Evolutionary conservation across 2,888 invertebrate species (phyloP).

Genomic region (Idaea straminata): DNA sequence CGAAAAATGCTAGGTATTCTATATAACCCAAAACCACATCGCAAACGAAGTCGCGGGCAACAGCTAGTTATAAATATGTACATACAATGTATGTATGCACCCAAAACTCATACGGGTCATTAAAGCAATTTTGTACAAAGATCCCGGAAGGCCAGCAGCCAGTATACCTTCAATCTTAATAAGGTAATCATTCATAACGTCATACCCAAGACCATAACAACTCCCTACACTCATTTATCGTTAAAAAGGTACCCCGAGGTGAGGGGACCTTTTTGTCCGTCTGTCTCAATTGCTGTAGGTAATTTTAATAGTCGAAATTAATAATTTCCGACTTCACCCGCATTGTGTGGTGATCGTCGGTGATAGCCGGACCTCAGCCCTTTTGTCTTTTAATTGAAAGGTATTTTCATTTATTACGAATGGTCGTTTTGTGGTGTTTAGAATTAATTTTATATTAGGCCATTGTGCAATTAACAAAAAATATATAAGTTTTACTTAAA

Average conservation of each 20-base stretch:
- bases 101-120: neutral
- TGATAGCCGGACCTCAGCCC: conserved; percentile 40
- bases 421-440: neutral
- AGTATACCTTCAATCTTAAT: neutral
- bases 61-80: neutral
- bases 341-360: conserved; percentile 43
- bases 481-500: neutral
- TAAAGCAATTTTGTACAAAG: neutral
- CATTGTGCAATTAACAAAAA: no score
- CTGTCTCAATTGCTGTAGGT: conserved; percentile 60
- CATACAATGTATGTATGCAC: neutral
- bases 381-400: conserved; percentile 57
- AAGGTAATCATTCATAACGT: neutral
- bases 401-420: conserved; percentile 45
- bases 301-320: conserved; percentile 66
- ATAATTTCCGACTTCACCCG: conserved; percentile 62
- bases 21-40: no score
- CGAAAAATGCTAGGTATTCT: no score
- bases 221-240: conserved; percentile 35
- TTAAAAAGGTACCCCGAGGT: conserved; percentile 50
- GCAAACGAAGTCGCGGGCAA: no score
- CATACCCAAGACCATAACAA: neutral
- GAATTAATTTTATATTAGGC: neutral
- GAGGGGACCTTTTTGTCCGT: conserved; percentile 56
- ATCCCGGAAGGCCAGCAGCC: neutral